Conservation (phyloP, 2,113 vertebrate genomes). For the Terrapene triunguis region DNA sequence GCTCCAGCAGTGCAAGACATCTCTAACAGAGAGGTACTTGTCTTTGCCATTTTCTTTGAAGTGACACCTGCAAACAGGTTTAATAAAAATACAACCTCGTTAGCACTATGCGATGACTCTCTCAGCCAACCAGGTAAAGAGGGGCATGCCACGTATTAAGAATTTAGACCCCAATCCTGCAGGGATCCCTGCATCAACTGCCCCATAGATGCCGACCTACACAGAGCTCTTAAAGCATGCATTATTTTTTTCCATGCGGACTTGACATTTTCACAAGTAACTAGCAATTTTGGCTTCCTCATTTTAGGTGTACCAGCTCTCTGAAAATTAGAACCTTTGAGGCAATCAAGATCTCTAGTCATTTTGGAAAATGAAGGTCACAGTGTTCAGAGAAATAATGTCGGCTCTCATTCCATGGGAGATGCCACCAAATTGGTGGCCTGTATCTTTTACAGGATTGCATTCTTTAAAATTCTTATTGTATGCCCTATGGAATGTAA, state of each 20-base stretch:
- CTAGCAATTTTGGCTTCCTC: not conserved
- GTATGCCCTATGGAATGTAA: not conserved
- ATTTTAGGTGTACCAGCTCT: not conserved
- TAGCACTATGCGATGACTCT: not conserved
- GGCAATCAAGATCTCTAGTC: not conserved
- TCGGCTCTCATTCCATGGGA: not conserved
- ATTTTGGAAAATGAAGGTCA: not conserved
- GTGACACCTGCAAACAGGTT: not conserved
- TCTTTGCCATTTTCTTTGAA: not conserved
- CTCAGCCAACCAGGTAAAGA: not conserved
- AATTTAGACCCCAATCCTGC: not conserved
- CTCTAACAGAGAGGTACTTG: not conserved
- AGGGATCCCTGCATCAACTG: not conserved
- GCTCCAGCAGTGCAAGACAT: not conserved
- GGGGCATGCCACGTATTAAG: not conserved
- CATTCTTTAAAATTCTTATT: not conserved
- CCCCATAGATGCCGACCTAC: not conserved
- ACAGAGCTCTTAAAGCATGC: not conserved
- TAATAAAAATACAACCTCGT: not conserved
- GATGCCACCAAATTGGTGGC: too few relatives aligned
- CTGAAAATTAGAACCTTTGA: not conserved
- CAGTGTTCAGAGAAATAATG: not conserved
- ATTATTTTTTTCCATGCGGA: not conserved
- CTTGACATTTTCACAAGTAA: not conserved
- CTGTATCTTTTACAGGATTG: not conserved